Base-by-base conservation (phyloP, 2,113 vertebrate genomes). In the Hystrix cristata region DNA sequence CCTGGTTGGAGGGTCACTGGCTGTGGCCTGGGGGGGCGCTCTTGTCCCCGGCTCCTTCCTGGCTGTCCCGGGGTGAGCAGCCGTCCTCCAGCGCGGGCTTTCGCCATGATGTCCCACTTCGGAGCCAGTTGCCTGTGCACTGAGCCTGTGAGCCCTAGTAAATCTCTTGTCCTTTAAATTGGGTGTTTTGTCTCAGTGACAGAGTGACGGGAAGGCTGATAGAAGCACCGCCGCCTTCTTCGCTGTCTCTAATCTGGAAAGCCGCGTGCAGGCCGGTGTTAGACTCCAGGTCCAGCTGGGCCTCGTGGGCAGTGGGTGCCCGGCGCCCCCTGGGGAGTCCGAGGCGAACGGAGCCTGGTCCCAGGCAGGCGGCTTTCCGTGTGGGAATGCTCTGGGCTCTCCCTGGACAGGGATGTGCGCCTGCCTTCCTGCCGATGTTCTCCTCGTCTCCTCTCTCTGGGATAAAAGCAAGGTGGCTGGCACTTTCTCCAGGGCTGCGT, bases 321-420 rank as follows among this genome's bases (percentile, higher is more conserved):
- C 0, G 21, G 0, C 1, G 1, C 3, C 6, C 7, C 23, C 34
- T 1, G 29, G 38, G 14, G 7, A 10, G 19, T 31, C 55, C 12
- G 27, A 53, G 34, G 29, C 9, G 13, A 38, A 38, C 38, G 38
- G 38, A 38, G 27, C 60, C 16, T 34, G 8, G 9, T 4, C 1
- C 19, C 11, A n/a, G 2, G 48, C 34, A 23, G 11, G 12, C 43
- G 25, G 31, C 74, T 31, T 76, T 62, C 38, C 60, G 18, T 0
- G 0, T 27, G 29, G 48, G 19, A 16, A 43, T 27, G 18, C n/a
- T 60, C 12, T 1, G 34, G 87, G 27, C 2, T 67, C 11, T 48
- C 10, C 51, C 64, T 51, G n/a, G n/a, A 64, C 76, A 43, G 38
- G 67, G 34, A 76, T 18, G 8, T 0, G 1, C 5, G 4, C 21